Evolutionary conservation across 2,888 invertebrate species (phyloP).

Genomic region (Stegana nigrithorax): DNA sequence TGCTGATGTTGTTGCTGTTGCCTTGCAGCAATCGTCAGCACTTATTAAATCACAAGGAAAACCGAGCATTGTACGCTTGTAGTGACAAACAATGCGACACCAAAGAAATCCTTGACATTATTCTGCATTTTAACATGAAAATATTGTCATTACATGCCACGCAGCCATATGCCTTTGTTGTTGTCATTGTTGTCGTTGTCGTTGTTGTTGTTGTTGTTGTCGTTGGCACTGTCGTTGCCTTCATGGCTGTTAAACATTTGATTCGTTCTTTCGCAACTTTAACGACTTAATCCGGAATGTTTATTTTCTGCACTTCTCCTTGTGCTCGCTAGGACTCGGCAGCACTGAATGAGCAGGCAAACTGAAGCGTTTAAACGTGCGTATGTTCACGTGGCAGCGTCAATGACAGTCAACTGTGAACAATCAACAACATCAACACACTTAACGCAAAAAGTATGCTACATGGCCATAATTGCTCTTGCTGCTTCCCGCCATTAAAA

Average conservation of each 20-base stretch:
- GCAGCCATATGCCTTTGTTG: no score
- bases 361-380: slow-evolving; percentile 14
- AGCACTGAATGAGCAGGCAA: slow-evolving; percentile 12
- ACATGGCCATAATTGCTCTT: no score
- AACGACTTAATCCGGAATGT: slow-evolving; percentile 27
- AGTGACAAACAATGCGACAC: slow-evolving; percentile 16
- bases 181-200: slow-evolving; percentile 1
- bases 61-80: not conserved
- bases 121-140: slow-evolving; percentile 29
- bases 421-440: no score
- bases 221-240: not conserved
- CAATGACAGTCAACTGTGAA: no score
- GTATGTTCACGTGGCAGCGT: not conserved
- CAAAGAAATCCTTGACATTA: slow-evolving; percentile 26
- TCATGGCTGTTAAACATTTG: not conserved
- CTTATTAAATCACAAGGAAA: slow-evolving; percentile 10
- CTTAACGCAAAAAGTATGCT: no score
- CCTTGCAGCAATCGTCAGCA: not conserved
- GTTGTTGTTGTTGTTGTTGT: not conserved
- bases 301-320: not conserved
- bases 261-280: slow-evolving; percentile 4
- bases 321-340: not conserved
- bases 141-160: slow-evolving; percentile 31
- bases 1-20: not conserved
- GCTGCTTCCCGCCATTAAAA: no score